Conservation (phyloP, 2,113 vertebrate genomes). For the Hippocampus mohnikei region DNA sequence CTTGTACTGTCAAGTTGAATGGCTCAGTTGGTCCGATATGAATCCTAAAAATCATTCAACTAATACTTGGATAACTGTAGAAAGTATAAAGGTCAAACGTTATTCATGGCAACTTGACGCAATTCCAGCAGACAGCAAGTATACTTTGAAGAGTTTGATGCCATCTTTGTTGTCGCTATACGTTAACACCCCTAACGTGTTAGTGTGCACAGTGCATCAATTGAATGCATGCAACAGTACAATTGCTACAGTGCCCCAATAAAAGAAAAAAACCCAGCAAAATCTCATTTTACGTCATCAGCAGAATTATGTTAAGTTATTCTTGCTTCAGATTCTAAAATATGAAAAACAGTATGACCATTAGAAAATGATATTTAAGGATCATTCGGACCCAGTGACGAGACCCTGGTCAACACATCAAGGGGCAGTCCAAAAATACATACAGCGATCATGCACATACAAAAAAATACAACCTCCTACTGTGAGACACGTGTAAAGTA, state of each 20-base stretch:
- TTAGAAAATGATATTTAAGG: background rate
- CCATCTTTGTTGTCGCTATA: background rate
- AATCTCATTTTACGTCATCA: background rate
- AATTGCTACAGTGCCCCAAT: background rate
- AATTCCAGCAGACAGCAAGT: background rate
- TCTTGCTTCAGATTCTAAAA: background rate
- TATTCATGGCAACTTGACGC: background rate
- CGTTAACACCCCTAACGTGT: too few relatives aligned
- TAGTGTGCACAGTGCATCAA: too few relatives aligned
- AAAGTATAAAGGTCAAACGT: too few relatives aligned
- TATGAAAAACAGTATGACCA: background rate
- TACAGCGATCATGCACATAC: conserved; percentile 35
- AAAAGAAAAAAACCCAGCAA: too few relatives aligned
- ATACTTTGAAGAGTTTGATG: background rate
- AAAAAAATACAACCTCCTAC: conserved; percentile 36
- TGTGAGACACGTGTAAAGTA: conserved; percentile 31
- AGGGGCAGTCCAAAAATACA: conserved; percentile 3
- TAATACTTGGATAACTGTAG: too few relatives aligned
- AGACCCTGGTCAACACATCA: conserved; percentile 11
- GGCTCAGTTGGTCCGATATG: background rate
- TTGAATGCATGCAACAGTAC: background rate
- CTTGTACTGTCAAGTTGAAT: background rate
- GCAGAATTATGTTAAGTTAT: background rate
- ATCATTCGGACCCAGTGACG: background rate
- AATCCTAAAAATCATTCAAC: background rate